Conservation (phyloP, 2,797 vertebrate genomes). For the Clangula hyemalis region DNA sequence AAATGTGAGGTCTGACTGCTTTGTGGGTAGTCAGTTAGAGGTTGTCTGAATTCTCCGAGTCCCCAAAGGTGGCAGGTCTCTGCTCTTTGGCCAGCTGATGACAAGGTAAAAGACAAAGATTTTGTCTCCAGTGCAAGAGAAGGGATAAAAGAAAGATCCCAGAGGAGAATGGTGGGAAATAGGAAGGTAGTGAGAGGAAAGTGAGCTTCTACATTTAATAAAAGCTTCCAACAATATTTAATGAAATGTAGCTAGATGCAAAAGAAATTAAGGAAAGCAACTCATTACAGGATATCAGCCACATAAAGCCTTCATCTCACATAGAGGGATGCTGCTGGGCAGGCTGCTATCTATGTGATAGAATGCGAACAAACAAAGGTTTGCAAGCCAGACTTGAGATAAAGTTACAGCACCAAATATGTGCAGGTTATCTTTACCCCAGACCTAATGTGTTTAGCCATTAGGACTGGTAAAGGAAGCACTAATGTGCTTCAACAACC, state of each 20-base stretch:
- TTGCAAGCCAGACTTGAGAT: background rate
- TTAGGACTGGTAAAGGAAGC: background rate
- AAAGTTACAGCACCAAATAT: background rate
- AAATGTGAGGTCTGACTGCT: background rate
- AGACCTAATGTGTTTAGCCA: background rate
- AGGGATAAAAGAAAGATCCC: background rate
- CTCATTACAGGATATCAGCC: background rate
- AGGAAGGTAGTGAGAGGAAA: background rate
- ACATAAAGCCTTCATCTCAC: background rate
- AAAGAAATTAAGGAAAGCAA: background rate
- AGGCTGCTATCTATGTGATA: background rate
- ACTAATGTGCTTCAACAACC: background rate
- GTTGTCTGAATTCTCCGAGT: background rate
- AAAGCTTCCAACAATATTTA: background rate
- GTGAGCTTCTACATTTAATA: background rate
- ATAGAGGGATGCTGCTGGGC: background rate
- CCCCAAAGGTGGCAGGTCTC: background rate
- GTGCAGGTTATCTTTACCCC: background rate
- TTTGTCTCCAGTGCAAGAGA: background rate
- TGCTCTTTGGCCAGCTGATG: background rate
- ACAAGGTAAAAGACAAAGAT: background rate
- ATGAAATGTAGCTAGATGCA: background rate
- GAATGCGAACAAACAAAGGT: background rate
- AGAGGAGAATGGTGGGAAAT: background rate
- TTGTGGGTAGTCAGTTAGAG: constrained; percentile 17